A percentile compares a stretch with the other conserved stretches of the same genome.
phyloP scores from a whole-genome alignment of 1,140 invertebrate genomes.

The Carposina sasakii region DNA sequence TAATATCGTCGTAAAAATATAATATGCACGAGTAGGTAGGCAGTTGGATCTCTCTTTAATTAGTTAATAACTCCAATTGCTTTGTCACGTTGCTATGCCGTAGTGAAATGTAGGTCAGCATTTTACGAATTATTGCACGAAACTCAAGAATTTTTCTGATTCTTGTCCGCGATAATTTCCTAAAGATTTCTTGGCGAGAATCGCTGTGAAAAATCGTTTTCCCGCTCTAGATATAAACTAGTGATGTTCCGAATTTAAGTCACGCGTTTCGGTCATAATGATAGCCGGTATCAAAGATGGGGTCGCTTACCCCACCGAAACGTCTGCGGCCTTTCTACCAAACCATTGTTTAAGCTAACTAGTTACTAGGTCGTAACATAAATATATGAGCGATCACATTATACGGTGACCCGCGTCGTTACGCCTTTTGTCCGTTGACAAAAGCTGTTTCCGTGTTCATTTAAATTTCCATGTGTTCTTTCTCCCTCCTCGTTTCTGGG shows the following conservation, averaged over 20 bases:
- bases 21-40: too few relatives aligned
- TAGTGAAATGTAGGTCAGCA: too few relatives aligned
- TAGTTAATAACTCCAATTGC: too few relatives aligned
- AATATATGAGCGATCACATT: slow-evolving; percentile 2
- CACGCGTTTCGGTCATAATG: slow-evolving; percentile 32
- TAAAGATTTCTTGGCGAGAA: slow-evolving; percentile 12
- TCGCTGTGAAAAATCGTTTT: slow-evolving; percentile 34
- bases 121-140: too few relatives aligned
- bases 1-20: too few relatives aligned
- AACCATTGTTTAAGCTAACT: slow-evolving; percentile 30
- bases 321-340: slow-evolving; percentile 52
- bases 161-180: too few relatives aligned
- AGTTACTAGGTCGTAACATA: slow-evolving; percentile 39
- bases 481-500: too few relatives aligned
- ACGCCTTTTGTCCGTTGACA: background rate
- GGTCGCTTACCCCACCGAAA: slow-evolving; percentile 57
- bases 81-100: too few relatives aligned
- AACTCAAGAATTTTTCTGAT: too few relatives aligned
- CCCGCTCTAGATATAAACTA: slow-evolving; percentile 27
- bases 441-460: too few relatives aligned
- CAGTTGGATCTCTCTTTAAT: too few relatives aligned
- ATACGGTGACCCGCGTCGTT: background rate
- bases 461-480: too few relatives aligned
- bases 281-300: slow-evolving; percentile 41
- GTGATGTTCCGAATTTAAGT: slow-evolving; percentile 3